Conservation (phyloP, 1,140 invertebrate genomes). For the Drosophila persimilis region DNA sequence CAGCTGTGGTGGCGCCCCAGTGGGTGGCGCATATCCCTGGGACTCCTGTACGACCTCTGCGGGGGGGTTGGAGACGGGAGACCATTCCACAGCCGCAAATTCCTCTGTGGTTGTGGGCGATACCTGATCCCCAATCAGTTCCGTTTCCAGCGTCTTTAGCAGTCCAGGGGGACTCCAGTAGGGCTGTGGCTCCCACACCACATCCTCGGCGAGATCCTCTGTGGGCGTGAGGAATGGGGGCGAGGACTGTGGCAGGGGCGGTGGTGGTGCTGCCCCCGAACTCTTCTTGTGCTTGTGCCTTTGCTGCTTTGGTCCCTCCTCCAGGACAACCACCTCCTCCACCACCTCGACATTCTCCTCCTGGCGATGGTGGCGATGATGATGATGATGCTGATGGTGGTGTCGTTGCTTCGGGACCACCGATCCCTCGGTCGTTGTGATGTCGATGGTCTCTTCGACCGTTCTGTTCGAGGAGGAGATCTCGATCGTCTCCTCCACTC, state of each 20-base stretch:
- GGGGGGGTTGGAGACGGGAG: neutral
- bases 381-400: conserved; percentile 42
- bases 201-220: conserved; percentile 42
- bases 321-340: conserved; percentile 36
- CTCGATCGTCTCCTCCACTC: conserved; percentile 50
- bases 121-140: conserved; percentile 9
- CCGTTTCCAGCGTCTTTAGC: conserved; percentile 3
- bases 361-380: conserved; percentile 26
- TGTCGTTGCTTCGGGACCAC: conserved; percentile 34
- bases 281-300: conserved; percentile 15
- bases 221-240: conserved; percentile 58
- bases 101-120: conserved; percentile 34
- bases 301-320: conserved; percentile 5
- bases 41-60: conserved; percentile 21
- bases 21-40: conserved; percentile 12
- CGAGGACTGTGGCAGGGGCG: conserved; percentile 50
- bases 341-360: conserved; percentile 39
- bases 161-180: conserved; percentile 19
- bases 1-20: conserved; percentile 17
- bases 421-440: conserved; percentile 36
- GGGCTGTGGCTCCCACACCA: conserved; percentile 30
- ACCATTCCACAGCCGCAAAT: conserved; percentile 24
- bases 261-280: conserved; percentile 34
- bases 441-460: conserved; percentile 49
- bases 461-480: conserved; percentile 39